These are phyloP conservation scores for Lordiphosa stackelbergi DNA, from an alignment of 1,140 invertebrate species.

Conservation along the genomic window DNA sequence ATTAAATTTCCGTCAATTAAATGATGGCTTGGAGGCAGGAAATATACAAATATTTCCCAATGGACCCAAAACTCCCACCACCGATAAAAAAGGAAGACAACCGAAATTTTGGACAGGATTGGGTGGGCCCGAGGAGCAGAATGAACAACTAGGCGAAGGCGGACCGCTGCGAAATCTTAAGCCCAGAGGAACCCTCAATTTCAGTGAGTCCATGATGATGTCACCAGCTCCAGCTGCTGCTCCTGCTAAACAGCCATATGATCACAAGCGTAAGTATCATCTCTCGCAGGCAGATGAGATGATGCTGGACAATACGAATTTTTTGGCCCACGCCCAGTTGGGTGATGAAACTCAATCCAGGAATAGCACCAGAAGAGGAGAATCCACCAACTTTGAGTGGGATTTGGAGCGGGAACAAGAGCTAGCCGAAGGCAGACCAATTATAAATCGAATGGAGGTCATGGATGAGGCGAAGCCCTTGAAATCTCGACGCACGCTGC, in stretches of 20 bases:
- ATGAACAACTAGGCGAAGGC: not conserved
- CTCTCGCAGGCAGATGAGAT: conserved; percentile 56
- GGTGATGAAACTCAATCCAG: conserved; percentile 56
- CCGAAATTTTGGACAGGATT: conserved; percentile 17
- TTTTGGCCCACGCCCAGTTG: conserved; percentile 50
- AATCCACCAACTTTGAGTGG: conserved; percentile 34
- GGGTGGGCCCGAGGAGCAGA: conserved; percentile 6
- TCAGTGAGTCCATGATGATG: conserved; percentile 42
- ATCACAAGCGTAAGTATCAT: conserved; percentile 37
- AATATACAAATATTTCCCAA: conserved; percentile 47
- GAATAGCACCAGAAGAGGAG: conserved; percentile 45
- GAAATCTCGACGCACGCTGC: conserved; percentile 10
- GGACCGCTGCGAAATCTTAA: conserved; percentile 12
- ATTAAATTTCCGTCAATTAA: conserved; percentile 49
- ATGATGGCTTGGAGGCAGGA: conserved; percentile 48
- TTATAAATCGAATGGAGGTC: not conserved
- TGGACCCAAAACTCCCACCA: conserved; percentile 49
- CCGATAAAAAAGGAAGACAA: conserved; percentile 28
- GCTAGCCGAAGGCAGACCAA: not conserved
- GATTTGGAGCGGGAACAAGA: conserved; percentile 17
- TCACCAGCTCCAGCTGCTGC: conserved; percentile 33
- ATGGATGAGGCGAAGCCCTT: not conserved
- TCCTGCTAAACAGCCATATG: not conserved
- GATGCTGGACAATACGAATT: conserved; percentile 60
- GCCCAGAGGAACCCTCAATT: conserved; percentile 41